Percentiles rank a stretch among this genome's conserved stretches.
Evolutionary conservation across 2,113 vertebrate genomes (phyloP).

Genomic region (Semicossyphus pulcher): DNA sequence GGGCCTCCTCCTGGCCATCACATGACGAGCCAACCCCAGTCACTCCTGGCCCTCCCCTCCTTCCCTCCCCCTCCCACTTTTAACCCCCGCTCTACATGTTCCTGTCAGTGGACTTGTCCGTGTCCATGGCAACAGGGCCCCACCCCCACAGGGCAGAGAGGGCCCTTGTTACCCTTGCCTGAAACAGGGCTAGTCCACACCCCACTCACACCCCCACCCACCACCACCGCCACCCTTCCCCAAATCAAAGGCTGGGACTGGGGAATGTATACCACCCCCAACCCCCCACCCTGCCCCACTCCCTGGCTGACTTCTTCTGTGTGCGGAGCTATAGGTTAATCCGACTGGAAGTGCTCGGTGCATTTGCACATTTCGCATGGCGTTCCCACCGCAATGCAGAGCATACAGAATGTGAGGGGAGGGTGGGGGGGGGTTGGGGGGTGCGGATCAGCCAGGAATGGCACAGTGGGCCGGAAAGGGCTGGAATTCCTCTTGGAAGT

Average conservation of each 20-base stretch:
- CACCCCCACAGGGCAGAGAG: slow-evolving; percentile 79
- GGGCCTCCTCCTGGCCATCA: slow-evolving; percentile 70
- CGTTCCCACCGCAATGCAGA: slow-evolving; percentile 79
- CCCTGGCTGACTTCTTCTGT: slow-evolving; percentile 66
- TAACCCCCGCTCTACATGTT: slow-evolving; percentile 75
- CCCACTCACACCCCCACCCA: slow-evolving; percentile 40
- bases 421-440: slow-evolving; percentile 30
- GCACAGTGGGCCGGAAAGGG: slow-evolving; percentile 69
- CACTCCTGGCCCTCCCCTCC: slow-evolving; percentile 49
- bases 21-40: slow-evolving; percentile 72
- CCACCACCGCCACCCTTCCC: too few species aligned
- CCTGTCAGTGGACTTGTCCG: slow-evolving; percentile 80
- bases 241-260: slow-evolving; percentile 73
- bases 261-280: slow-evolving; percentile 75
- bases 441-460: slow-evolving; percentile 68
- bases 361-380: slow-evolving; percentile 77
- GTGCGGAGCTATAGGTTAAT: slow-evolving; percentile 80
- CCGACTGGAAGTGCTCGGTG: slow-evolving; percentile 74
- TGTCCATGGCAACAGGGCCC: slow-evolving; percentile 83
- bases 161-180: slow-evolving; percentile 80
- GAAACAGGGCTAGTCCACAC: slow-evolving; percentile 62
- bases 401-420: slow-evolving; percentile 54
- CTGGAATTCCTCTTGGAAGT: slow-evolving; percentile 70
- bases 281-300: slow-evolving; percentile 51
- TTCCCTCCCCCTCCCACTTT: slow-evolving; percentile 67